Evolutionary conservation across 2,797 vertebrate species (phyloP).

Genomic region (Eidolon dupreanum): DNA sequence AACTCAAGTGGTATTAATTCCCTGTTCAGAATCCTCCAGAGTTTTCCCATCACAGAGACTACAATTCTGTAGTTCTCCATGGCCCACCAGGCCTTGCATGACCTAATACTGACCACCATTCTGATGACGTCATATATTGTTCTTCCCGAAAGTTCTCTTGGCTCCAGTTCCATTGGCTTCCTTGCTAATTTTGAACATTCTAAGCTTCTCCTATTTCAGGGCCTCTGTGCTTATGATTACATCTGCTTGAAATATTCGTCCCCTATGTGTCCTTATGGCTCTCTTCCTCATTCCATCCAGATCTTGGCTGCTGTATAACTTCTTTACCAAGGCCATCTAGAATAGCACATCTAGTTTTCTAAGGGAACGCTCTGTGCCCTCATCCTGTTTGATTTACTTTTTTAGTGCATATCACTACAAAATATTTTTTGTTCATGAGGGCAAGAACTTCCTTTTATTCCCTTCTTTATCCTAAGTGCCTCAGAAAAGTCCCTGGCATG

Average conservation of each 20-base stretch:
- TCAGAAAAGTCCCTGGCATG: neutral
- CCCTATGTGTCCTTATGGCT: neutral
- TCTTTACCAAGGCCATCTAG: neutral
- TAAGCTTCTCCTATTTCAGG: neutral
- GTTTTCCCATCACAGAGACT: neutral
- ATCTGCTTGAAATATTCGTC: neutral
- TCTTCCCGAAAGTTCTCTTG: conserved; percentile 31
- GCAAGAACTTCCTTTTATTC: neutral
- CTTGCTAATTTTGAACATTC: neutral
- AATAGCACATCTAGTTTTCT: neutral
- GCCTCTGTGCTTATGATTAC: neutral
- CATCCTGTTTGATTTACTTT: neutral
- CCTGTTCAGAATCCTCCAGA: neutral
- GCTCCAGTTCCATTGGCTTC: neutral
- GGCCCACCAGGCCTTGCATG: neutral
- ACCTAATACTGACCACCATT: neutral
- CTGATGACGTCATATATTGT: neutral
- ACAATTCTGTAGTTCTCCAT: neutral
- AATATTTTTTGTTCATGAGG: neutral
- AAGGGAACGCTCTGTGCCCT: neutral
- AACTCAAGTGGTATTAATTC: neutral
- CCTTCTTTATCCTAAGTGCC: neutral
- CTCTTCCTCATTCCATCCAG: neutral
- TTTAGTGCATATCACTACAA: neutral
- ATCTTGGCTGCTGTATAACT: neutral